A percentile compares a stretch with the other conserved stretches of the same genome.
Evolutionary conservation across 2,113 vertebrate genomes (phyloP).

Genomic region (Coptodon rendalli): DNA sequence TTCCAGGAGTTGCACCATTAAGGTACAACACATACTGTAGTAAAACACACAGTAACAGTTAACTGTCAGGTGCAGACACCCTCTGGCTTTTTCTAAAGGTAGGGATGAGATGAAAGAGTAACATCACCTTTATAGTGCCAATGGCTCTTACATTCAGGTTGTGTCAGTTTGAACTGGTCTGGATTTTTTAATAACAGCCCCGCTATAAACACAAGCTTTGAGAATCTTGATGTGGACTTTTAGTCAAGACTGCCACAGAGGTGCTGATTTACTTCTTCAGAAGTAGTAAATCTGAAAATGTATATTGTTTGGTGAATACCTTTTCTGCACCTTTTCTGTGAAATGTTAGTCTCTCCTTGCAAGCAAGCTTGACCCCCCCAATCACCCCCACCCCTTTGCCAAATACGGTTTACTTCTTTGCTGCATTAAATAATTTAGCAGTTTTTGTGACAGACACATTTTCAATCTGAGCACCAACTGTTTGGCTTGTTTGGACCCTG

Average conservation of each 20-base stretch:
- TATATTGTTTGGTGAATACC: fast-evolving
- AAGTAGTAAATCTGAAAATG: too few relatives aligned
- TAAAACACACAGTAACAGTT: background rate
- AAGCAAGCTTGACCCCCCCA: background rate
- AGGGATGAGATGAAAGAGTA: background rate
- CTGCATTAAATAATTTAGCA: background rate
- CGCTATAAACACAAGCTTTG: background rate
- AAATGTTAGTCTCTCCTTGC: background rate
- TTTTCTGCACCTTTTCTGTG: background rate
- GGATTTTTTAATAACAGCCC: background rate
- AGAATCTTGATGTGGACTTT: background rate
- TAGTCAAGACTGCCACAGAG: background rate
- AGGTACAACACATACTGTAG: background rate
- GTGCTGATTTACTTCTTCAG: background rate
- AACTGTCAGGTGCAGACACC: background rate
- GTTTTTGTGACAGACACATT: background rate
- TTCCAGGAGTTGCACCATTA: background rate
- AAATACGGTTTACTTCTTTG: background rate
- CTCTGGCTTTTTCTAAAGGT: background rate
- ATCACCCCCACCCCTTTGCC: background rate
- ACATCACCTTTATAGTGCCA: background rate
- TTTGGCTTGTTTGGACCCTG: background rate
- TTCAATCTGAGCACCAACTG: background rate
- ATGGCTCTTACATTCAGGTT: background rate
- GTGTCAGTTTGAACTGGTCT: background rate